A percentile compares a stretch with the other conserved stretches of the same genome.
These are phyloP conservation scores for Elephas maximus DNA, from an alignment of 2,113 vertebrate genomes.

Conservation along the genomic window DNA sequence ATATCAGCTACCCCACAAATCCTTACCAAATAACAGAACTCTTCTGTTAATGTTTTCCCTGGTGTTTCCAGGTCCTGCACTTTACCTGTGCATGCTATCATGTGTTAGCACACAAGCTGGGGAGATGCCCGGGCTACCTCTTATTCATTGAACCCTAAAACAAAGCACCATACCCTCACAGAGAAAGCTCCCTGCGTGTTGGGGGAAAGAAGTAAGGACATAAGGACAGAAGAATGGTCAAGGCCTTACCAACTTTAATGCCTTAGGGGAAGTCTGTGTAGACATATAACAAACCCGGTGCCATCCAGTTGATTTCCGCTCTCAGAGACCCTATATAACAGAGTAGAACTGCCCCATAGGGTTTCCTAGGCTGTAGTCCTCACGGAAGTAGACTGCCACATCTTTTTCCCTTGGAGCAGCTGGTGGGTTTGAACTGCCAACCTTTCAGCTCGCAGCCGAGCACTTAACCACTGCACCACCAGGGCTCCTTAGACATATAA, in stretches of 20 bases:
- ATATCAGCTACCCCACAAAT: background rate
- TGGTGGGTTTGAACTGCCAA: background rate
- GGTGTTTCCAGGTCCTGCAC: background rate
- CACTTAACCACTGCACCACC: background rate
- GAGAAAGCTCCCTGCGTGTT: accelerated
- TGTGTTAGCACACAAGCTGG: background rate
- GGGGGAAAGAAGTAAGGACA: background rate
- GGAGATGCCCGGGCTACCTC: background rate
- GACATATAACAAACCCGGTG: background rate
- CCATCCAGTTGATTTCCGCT: too few species aligned
- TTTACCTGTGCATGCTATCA: background rate
- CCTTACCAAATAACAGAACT: background rate
- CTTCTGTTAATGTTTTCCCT: background rate
- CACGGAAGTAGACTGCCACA: background rate
- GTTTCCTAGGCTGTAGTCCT: background rate
- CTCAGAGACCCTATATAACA: background rate
- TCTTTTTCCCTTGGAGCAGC: background rate
- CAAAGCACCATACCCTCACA: accelerated
- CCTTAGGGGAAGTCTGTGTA: background rate
- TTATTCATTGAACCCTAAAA: background rate
- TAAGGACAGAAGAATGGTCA: background rate
- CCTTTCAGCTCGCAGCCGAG: background rate
- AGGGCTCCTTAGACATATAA: background rate
- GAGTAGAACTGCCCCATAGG: background rate
- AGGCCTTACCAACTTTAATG: accelerated